A percentile compares a stretch with the other conserved stretches of the same genome.
Evolutionary conservation across 2,888 invertebrate genomes (phyloP).

Genomic region (Leptinotarsa rubiginosa): DNA sequence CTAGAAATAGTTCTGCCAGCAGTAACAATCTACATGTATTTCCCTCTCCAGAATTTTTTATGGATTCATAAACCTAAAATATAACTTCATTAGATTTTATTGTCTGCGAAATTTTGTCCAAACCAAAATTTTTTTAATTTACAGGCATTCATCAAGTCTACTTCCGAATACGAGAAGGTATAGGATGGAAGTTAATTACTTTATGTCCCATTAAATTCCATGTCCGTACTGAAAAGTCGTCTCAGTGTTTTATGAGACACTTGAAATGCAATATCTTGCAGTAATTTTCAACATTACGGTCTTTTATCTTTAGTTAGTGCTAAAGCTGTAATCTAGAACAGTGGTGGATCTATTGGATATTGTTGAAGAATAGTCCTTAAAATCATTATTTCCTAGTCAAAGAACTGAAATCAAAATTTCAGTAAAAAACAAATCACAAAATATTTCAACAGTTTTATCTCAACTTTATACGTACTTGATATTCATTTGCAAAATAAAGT

Average conservation of each 20-base stretch:
- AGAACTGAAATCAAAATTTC: too few relatives aligned
- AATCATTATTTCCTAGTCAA: too few relatives aligned
- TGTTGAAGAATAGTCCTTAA: too few relatives aligned
- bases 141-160: conserved; percentile 16
- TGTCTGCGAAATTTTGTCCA: conserved; percentile 31
- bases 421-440: too few relatives aligned
- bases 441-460: too few relatives aligned
- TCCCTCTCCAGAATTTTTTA: too few relatives aligned
- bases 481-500: too few relatives aligned
- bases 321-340: not conserved
- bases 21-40: too few relatives aligned
- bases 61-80: conserved; percentile 1
- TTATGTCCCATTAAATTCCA: conserved; percentile 6
- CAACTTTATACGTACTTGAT: too few relatives aligned
- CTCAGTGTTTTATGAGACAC: conserved; percentile 11
- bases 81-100: conserved; percentile 36
- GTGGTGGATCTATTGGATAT: not conserved
- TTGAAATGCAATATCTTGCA: conserved; percentile 13
- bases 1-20: too few relatives aligned
- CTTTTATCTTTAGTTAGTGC: not conserved
- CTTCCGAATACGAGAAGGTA: conserved; percentile 2
- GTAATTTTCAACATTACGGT: not conserved
- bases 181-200: conserved; percentile 8
- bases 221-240: not conserved
- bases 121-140: conserved; percentile 34